phyloP scores from a whole-genome alignment of 2,888 invertebrate genomes.

The Nycteola revayana region DNA sequence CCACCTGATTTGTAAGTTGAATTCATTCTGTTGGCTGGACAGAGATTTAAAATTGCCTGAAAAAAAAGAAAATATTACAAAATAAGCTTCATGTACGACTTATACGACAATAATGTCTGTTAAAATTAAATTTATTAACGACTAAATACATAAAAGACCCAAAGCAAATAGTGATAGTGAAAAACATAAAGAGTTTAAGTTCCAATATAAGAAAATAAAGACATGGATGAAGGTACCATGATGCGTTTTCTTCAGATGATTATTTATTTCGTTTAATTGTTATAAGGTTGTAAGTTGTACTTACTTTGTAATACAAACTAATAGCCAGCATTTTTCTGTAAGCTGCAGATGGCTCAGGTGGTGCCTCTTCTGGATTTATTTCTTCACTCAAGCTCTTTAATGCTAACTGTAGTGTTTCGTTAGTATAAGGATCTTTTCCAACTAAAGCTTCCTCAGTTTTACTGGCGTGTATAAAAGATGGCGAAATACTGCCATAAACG shows the following conservation, averaged over 20 bases:
- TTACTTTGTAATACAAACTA: constrained; percentile 83
- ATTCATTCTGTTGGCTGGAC: constrained; percentile 34
- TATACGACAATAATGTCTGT: too few relatives aligned
- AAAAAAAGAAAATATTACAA: too few relatives aligned
- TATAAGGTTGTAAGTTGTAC: background rate
- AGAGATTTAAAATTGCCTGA: constrained; percentile 40
- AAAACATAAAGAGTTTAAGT: too few relatives aligned
- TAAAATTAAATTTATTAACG: too few relatives aligned
- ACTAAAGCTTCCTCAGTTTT: constrained; percentile 74
- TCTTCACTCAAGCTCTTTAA: constrained; percentile 45
- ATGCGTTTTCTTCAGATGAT: too few relatives aligned
- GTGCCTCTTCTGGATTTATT: constrained; percentile 42
- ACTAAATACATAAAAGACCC: too few relatives aligned
- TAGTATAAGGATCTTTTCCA: constrained; percentile 64
- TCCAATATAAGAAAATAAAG: too few relatives aligned
- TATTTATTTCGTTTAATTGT: too few relatives aligned
- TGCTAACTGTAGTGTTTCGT: constrained; percentile 61
- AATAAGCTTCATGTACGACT: too few relatives aligned
- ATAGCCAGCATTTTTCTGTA: constrained; percentile 83
- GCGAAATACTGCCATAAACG: constrained; percentile 82
- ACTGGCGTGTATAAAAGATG: constrained; percentile 66
- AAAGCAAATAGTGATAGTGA: too few relatives aligned
- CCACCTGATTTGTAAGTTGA: constrained; percentile 35
- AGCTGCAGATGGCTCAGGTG: constrained; percentile 79
- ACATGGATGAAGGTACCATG: too few relatives aligned